A percentile compares a stretch with the other conserved stretches of the same genome.
phyloP scores from a whole-genome alignment of 1,140 invertebrate genomes.

The Heliconius himera region DNA sequence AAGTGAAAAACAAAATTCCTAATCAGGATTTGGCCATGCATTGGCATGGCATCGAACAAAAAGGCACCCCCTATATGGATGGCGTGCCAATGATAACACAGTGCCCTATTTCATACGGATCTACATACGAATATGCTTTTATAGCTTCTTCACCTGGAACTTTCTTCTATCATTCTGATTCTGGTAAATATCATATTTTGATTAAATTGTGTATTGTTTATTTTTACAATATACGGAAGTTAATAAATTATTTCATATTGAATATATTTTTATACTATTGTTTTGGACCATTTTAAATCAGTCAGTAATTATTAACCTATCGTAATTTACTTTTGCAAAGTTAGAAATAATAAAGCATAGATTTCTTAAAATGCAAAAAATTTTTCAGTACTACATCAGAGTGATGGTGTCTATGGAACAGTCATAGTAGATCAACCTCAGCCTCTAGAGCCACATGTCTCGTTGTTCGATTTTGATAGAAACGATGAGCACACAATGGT shows the following conservation, averaged over 20 bases:
- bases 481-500: slow-evolving; percentile 65
- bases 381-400: slow-evolving; percentile 84
- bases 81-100: slow-evolving; percentile 89
- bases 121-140: slow-evolving; percentile 89
- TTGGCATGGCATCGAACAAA: slow-evolving; percentile 89
- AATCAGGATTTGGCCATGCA: slow-evolving; percentile 87
- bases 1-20: slow-evolving; percentile 88
- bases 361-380: not conserved
- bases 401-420: slow-evolving; percentile 90
- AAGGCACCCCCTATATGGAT: slow-evolving; percentile 89
- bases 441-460: slow-evolving; percentile 83
- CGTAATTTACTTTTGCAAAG: too few relatives aligned
- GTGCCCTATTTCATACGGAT: slow-evolving; percentile 88
- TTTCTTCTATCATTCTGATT: slow-evolving; percentile 87
- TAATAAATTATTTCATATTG: too few relatives aligned
- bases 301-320: too few relatives aligned
- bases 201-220: not conserved
- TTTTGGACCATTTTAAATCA: too few relatives aligned
- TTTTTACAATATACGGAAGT: not conserved
- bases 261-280: too few relatives aligned
- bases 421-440: slow-evolving; percentile 86
- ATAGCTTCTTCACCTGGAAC: slow-evolving; percentile 85
- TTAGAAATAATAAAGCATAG: too few relatives aligned
- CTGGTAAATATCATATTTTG: slow-evolving; percentile 67
- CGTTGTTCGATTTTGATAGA: slow-evolving; percentile 87